Evolutionary conservation across 2,888 invertebrate genomes (phyloP), one percentile per base, ranked within the genome.

Genomic region (Hoplodrina blanda): DNA sequence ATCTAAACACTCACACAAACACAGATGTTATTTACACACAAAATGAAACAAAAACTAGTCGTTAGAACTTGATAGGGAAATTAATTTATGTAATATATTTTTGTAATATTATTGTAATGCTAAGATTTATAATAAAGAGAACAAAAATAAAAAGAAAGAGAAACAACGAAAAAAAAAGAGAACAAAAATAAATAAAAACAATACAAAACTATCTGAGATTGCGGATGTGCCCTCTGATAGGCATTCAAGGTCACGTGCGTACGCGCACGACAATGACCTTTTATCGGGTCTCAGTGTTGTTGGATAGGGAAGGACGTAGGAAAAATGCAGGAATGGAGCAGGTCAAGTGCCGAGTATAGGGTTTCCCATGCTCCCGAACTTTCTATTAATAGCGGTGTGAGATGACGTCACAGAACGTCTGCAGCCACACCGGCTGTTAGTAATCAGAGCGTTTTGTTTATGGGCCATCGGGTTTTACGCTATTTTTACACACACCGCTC

Each of bases 111-210:
- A 94, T 95, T 96, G 93, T 95, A 90, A 94, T 90, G 86, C 87
- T 95, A 95, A 96, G 96, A 91, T 95, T 95, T 94, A 92, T 93
- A 96, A 96, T 96, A 96, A 94, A 96, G 96, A 96, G 94, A 94
- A 93, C 90, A 91, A 94, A 94, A 94, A 92, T 91, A 90, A 89
- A 91, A 88, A 90, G 88, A 86, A 89, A 86, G 89, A 90, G 89
- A 90, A 88, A 60, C 46, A 88, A 60, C 17, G 25, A 25, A 46
- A 91, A 89, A 90, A 88, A 91, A 90, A 89, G 63, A 72, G 89
- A 91, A 88, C 86, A 84, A 75, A 77, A 70, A 78, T 53, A 72
- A 71, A 79, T 82, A 88, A 84, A 86, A 87, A 85, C 83, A 81
- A 88, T 86, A 85, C 83, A 87, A 88, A 85, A 84, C 83, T 82